phyloP scores from a whole-genome alignment of 2,113 vertebrate genomes.

The Podarcis raffonei region DNA sequence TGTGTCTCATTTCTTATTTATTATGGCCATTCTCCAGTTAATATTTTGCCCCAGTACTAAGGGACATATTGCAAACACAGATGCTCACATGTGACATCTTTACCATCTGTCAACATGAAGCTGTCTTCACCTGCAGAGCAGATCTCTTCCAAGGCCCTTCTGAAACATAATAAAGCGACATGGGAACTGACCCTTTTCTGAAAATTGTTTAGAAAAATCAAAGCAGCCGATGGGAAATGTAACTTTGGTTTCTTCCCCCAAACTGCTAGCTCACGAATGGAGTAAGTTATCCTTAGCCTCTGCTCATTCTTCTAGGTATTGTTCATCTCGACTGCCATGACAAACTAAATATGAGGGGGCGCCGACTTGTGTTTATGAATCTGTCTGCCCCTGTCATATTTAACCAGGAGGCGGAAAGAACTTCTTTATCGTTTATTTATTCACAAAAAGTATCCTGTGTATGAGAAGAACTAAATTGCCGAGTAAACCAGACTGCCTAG shows the following conservation, averaged over 20 bases:
- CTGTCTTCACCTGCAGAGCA: slow-evolving; percentile 5
- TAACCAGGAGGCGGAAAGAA: too few species aligned
- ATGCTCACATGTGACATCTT: neutral
- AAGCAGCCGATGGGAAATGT: slow-evolving; percentile 19
- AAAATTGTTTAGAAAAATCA: slow-evolving; percentile 39
- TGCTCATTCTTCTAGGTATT: neutral
- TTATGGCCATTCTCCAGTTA: slow-evolving; percentile 7
- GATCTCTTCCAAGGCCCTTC: slow-evolving; percentile 18
- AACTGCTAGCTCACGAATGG: neutral
- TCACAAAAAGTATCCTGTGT: too few species aligned
- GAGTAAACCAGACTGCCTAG: too few species aligned
- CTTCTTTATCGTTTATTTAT: too few species aligned
- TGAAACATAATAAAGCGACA: slow-evolving; percentile 27
- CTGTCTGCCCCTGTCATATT: too few species aligned
- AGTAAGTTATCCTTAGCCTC: neutral
- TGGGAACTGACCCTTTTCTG: slow-evolving; percentile 41
- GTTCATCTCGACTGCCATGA: neutral
- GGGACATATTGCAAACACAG: neutral
- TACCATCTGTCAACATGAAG: neutral
- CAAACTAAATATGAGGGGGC: neutral
- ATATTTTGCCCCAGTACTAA: neutral
- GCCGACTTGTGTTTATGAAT: too few species aligned
- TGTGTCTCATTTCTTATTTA: neutral
- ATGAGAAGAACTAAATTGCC: too few species aligned
- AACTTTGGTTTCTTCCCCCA: slow-evolving; percentile 9